Evolutionary conservation across 1,140 invertebrate genomes (phyloP).

Genomic region (Drosophila lowei): DNA sequence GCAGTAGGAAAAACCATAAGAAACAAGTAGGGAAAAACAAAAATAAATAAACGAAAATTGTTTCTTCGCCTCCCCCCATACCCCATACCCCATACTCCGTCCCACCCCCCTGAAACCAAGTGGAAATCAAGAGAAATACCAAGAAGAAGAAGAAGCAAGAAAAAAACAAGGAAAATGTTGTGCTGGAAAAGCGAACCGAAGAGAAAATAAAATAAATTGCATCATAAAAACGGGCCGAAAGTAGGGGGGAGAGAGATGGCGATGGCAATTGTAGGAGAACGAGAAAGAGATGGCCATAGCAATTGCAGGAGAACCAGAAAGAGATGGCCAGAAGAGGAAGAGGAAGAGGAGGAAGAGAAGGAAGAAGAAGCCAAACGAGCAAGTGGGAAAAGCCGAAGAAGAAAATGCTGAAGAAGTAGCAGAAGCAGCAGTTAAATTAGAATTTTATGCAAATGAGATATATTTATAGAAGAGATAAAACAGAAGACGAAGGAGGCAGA

Average conservation of each 20-base stretch:
- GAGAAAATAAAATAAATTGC: slow-evolving; percentile 80
- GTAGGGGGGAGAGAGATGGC: slow-evolving; percentile 15
- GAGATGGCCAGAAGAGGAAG: slow-evolving; percentile 22
- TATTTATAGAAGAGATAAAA: slow-evolving; percentile 68
- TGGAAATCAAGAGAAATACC: slow-evolving; percentile 69
- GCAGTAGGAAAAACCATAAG: slow-evolving; percentile 46
- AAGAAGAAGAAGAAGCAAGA: slow-evolving; percentile 48
- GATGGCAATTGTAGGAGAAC: background rate
- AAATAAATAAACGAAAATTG: slow-evolving; percentile 57
- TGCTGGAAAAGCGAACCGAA: slow-evolving; percentile 63
- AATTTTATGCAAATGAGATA: slow-evolving; percentile 77
- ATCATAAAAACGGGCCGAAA: slow-evolving; percentile 63
- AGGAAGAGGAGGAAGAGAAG: slow-evolving; percentile 26
- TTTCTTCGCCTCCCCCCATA: slow-evolving; percentile 37
- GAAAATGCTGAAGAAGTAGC: slow-evolving; percentile 28
- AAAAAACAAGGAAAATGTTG: slow-evolving; percentile 62
- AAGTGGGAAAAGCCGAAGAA: slow-evolving; percentile 23
- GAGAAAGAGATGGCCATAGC: slow-evolving; percentile 6
- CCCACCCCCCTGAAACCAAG: slow-evolving; percentile 29
- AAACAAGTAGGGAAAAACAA: slow-evolving; percentile 49
- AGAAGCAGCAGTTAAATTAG: slow-evolving; percentile 69
- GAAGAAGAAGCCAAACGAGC: background rate
- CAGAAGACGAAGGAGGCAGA: background rate
- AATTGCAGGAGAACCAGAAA: slow-evolving; percentile 36
- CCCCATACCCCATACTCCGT: too few species aligned